These are phyloP conservation scores for Tetramorium alpestre DNA, from an alignment of 1,140 invertebrate species.

Conservation along the genomic window DNA sequence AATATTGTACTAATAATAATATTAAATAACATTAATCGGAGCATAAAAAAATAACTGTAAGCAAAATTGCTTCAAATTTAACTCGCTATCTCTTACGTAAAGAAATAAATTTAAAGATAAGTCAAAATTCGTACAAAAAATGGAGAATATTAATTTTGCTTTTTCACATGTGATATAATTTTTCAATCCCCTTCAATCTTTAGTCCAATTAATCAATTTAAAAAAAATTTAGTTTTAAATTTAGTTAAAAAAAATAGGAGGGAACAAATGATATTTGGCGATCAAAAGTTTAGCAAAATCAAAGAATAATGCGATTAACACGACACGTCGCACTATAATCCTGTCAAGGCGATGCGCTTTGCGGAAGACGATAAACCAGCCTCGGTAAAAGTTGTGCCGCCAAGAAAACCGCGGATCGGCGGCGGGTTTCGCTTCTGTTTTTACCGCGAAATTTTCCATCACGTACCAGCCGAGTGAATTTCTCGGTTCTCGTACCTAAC, in stretches of 20 bases:
- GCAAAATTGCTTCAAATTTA: not conserved
- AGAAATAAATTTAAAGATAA: not conserved
- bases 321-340: not conserved
- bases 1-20: not conserved
- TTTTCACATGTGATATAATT: not conserved
- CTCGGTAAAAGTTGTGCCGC: slow-evolving; percentile 44
- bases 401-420: slow-evolving; percentile 39
- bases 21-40: not conserved
- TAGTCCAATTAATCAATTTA: not conserved
- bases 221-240: no score
- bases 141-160: not conserved
- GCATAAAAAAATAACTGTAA: not conserved
- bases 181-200: not conserved
- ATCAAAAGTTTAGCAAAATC: not conserved
- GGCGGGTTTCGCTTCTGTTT: slow-evolving; percentile 58
- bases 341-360: not conserved
- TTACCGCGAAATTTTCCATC: slow-evolving; percentile 77
- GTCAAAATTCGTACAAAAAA: not conserved
- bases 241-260: not conserved
- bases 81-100: not conserved
- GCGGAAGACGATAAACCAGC: slow-evolving; percentile 45
- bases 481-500: slow-evolving; percentile 73
- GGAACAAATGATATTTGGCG: no score
- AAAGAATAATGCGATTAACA: not conserved
- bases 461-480: slow-evolving; percentile 78